Evolutionary conservation across 92 coral and sea anemone genomes (phyloP).

Genomic region (Palythoa heliodiscus): DNA sequence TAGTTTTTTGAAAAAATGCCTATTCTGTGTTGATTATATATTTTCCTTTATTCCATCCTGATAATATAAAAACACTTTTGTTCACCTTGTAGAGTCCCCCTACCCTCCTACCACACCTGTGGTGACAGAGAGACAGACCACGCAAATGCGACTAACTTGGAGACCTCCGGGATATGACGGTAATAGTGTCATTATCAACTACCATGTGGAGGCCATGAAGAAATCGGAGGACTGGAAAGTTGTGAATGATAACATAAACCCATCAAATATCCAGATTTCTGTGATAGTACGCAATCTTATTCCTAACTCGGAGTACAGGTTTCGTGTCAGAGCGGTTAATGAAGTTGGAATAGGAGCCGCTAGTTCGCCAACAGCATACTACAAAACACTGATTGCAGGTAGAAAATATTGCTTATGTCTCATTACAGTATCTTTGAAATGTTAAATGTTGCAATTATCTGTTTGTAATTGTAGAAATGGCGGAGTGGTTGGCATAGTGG

Average conservation of each 20-base stretch:
- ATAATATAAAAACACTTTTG: background rate
- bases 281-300: conserved; percentile 68
- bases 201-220: conserved; percentile 68
- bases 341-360: conserved; percentile 82
- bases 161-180: conserved; percentile 85
- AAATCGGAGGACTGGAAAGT: conserved; percentile 61
- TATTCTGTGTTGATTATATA: too few relatives aligned
- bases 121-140: conserved; percentile 70
- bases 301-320: conserved; percentile 85
- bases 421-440: too few relatives aligned
- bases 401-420: background rate
- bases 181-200: conserved; percentile 84
- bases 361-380: conserved; percentile 67
- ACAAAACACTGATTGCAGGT: conserved; percentile 78
- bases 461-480: background rate
- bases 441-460: background rate
- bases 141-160: conserved; percentile 84
- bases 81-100: conserved; percentile 63
- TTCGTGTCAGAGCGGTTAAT: conserved; percentile 86
- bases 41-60: too few relatives aligned
- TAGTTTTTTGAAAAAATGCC: too few relatives aligned
- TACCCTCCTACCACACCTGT: conserved; percentile 82
- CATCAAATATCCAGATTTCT: conserved; percentile 73
- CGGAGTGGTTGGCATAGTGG: too few relatives aligned
- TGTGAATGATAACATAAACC: conserved; percentile 71